Evolutionary conservation across 2,888 invertebrate genomes (phyloP), one percentile per base, ranked within the genome.

Genomic region (Nymphalis urticae): DNA sequence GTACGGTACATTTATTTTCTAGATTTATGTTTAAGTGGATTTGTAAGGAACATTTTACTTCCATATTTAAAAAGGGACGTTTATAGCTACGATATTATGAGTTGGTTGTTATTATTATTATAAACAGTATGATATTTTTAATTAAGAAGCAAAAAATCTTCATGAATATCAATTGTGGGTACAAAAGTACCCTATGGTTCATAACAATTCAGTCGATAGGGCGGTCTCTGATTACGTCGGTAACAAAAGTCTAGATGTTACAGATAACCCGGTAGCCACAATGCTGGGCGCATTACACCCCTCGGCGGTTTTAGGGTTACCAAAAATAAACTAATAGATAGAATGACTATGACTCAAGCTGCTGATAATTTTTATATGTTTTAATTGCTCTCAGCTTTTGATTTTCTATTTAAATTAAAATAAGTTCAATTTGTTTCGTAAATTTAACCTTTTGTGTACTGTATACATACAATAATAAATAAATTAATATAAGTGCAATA

Each of bases 201-300:
- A 63, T 81, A 83, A 83, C 81, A 69, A 78, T 68, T 74, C 77
- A 58, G 69, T 69, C 69, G 67, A 72, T 72, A 69, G 79, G 64
- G 54, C 61, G 70, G 68, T 68, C 65, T 77, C 81, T 87, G 85
- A 89, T 89, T 88, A 86, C 86, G 71, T 78, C 76, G 54, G 80
- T 79, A 81, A 86, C 84, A 84, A 84, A 83, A 87, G 86, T 86
- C 87, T 87, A 89, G 89, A 90, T 90, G 82, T 78, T 69, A 72
- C 80, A 76, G 89, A 90, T 90, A 90, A 89, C 88, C 88, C 87
- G 77, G 64, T 75, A 75, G 73, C 74, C 77, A 80, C 80, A 79
- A 79, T 77, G 73, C 74, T 68, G 81, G 85, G 81, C 81, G 76
- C 75, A 79, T 83, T 87, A 83, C 86, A 86, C 85, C 88, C 89